These are phyloP conservation scores for Plagiodera versicolora DNA, from an alignment of 2,888 invertebrate species.

Conservation along the genomic window DNA sequence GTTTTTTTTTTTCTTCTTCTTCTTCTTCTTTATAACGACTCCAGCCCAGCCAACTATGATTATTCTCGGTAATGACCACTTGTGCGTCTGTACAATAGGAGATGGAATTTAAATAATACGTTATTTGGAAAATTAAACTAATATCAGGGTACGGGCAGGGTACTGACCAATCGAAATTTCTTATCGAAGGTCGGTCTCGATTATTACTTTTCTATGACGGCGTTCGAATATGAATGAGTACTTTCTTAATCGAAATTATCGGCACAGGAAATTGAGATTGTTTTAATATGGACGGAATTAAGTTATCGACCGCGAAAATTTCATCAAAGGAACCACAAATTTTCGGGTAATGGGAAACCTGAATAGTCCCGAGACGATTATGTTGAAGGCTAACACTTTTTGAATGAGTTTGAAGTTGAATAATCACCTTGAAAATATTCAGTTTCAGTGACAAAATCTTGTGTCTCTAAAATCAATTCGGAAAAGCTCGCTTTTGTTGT, in stretches of 20 bases:
- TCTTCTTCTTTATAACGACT: slow-evolving; percentile 38
- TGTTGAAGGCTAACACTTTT: too few relatives aligned
- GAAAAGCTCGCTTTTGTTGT: too few relatives aligned
- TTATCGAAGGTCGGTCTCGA: not conserved
- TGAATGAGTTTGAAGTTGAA: too few relatives aligned
- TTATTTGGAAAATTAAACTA: slow-evolving; percentile 51
- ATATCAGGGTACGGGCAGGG: slow-evolving; percentile 42
- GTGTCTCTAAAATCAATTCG: too few relatives aligned
- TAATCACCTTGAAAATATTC: too few relatives aligned
- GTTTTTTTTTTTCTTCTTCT: slow-evolving; percentile 35
- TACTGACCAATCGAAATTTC: slow-evolving; percentile 16
- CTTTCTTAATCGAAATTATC: not conserved
- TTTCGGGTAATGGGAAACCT: not conserved
- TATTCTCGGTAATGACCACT: slow-evolving; percentile 51
- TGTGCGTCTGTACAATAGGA: slow-evolving; percentile 50
- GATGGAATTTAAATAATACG: slow-evolving; percentile 55
- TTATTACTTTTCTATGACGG: not conserved
- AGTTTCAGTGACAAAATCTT: too few relatives aligned
- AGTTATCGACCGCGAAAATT: not conserved
- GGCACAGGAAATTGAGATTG: not conserved
- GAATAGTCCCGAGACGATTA: too few relatives aligned
- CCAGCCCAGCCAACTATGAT: slow-evolving; percentile 47
- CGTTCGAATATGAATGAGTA: not conserved
- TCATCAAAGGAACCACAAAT: not conserved
- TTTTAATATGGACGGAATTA: not conserved